A percentile compares a stretch with the other conserved stretches of the same genome.
Evolutionary conservation across 2,797 vertebrate genomes (phyloP).

Genomic region (Anas bernieri): DNA sequence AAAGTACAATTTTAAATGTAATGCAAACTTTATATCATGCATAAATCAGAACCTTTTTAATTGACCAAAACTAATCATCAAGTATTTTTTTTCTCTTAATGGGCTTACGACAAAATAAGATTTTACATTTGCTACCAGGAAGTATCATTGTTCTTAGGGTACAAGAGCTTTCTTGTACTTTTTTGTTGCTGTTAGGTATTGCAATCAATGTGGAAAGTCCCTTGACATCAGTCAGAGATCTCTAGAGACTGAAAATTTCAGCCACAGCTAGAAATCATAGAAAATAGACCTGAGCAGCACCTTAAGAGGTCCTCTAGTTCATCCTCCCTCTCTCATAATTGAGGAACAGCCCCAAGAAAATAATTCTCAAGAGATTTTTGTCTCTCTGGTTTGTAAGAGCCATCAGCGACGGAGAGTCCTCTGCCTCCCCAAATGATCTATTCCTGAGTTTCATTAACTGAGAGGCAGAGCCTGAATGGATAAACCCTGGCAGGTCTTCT

Average conservation of each 20-base stretch:
- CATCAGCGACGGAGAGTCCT: background rate
- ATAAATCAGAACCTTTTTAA: background rate
- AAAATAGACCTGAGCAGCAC: background rate
- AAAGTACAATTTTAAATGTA: background rate
- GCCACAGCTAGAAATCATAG: background rate
- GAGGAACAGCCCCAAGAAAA: background rate
- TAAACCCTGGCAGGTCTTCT: background rate
- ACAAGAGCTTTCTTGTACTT: background rate
- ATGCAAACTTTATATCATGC: background rate
- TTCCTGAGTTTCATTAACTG: background rate
- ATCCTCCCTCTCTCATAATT: background rate
- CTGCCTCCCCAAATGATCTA: background rate
- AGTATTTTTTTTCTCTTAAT: background rate
- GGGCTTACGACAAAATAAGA: background rate
- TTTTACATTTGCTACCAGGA: background rate
- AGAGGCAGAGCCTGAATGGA: background rate
- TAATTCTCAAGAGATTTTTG: background rate
- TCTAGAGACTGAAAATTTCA: background rate
- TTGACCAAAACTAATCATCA: background rate
- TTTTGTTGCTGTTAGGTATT: background rate
- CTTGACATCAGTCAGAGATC: constrained; percentile 17
- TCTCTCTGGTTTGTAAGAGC: background rate
- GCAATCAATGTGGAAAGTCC: constrained; percentile 26
- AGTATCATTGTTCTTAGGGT: background rate
- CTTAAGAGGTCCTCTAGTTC: background rate